phyloP scores from a whole-genome alignment of 2,113 vertebrate genomes.

The Camelus dromedarius region DNA sequence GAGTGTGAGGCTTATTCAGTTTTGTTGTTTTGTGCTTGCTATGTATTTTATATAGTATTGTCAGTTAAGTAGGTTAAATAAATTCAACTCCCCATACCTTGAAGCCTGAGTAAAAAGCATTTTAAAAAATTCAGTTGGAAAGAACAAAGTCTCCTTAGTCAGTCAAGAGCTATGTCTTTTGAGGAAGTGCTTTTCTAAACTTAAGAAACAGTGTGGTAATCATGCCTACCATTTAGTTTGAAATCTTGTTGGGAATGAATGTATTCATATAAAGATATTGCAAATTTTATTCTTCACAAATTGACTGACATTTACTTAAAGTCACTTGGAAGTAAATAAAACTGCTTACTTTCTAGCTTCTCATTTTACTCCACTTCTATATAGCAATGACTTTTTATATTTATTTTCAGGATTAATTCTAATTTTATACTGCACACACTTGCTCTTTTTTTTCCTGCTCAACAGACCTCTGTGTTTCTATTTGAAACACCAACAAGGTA shows the following conservation, averaged over 20 bases:
- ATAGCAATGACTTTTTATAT: background rate
- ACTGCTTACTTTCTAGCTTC: background rate
- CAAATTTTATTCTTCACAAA: background rate
- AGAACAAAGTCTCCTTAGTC: background rate
- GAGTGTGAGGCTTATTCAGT: background rate
- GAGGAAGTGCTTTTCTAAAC: background rate
- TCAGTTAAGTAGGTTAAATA: background rate
- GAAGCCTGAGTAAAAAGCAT: background rate
- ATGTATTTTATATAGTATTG: background rate
- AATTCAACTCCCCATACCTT: background rate
- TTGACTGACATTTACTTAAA: background rate
- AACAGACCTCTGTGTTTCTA: background rate
- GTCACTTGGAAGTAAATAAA: background rate
- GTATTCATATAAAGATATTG: background rate
- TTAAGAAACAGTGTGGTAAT: background rate
- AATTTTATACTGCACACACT: background rate
- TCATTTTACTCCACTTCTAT: background rate
- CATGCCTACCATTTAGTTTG: background rate
- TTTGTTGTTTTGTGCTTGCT: background rate
- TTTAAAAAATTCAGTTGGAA: slow-evolving; percentile 11
- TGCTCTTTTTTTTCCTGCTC: background rate
- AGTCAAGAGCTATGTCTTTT: background rate
- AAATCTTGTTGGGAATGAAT: background rate
- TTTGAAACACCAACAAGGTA: background rate
- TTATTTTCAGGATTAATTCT: background rate